phyloP scores from a whole-genome alignment of 2,113 vertebrate species.

The Mellivora capensis region DNA sequence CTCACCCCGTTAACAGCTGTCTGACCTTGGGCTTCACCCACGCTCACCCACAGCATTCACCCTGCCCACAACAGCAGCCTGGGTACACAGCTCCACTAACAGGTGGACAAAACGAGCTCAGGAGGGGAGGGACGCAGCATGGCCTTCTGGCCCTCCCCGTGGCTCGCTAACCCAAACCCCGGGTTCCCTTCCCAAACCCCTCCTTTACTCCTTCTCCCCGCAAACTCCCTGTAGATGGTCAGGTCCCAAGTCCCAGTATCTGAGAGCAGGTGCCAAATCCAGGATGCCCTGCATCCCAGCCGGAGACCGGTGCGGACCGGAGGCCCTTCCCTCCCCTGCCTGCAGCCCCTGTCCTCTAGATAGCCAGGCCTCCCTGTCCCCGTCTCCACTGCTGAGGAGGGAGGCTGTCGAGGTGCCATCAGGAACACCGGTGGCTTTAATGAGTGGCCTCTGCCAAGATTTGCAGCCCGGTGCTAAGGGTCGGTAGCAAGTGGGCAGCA shows the following conservation, averaged over 20 bases:
- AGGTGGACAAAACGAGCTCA: rapidly evolving
- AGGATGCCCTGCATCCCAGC: rapidly evolving
- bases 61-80: background rate
- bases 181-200: too few species aligned
- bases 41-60: rapidly evolving
- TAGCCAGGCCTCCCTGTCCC: background rate
- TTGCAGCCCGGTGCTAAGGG: background rate
- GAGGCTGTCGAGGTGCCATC: rapidly evolving
- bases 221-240: too few species aligned
- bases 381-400: rapidly evolving
- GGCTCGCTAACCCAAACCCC: rapidly evolving
- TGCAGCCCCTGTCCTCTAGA: rapidly evolving
- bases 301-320: rapidly evolving
- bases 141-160: background rate
- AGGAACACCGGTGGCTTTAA: background rate
- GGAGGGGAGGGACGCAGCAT: rapidly evolving
- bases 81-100: rapidly evolving
- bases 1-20: rapidly evolving
- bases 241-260: rapidly evolving
- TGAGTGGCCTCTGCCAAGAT: background rate
- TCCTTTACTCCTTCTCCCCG: background rate
- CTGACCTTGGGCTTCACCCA: background rate
- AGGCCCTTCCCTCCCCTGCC: background rate
- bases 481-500: rapidly evolving
- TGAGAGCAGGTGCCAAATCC: background rate